These are phyloP conservation scores for Athripsodes cinereus DNA, from an alignment of 2,888 invertebrate genomes.

Conservation along the genomic window DNA sequence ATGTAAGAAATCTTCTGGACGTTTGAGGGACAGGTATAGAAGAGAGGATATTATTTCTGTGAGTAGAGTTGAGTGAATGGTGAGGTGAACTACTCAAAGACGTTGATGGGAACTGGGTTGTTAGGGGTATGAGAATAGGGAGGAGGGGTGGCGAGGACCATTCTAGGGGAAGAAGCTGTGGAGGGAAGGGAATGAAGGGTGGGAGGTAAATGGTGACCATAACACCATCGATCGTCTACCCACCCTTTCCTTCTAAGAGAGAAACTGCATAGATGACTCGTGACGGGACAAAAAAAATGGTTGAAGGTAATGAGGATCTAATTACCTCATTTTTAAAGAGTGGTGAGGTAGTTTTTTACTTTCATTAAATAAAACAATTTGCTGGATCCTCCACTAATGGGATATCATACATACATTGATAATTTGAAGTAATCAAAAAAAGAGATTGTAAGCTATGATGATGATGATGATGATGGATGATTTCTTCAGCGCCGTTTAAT, in stretches of 20 bases:
- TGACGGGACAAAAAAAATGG: neutral
- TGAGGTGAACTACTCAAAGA: neutral
- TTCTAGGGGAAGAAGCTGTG: constrained; percentile 5
- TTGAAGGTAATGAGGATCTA: too few relatives aligned
- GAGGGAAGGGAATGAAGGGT: neutral
- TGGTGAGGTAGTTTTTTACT: too few relatives aligned
- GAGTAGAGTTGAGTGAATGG: constrained; percentile 16
- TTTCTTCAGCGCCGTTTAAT: too few relatives aligned
- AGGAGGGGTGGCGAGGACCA: constrained; percentile 1
- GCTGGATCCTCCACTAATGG: too few relatives aligned
- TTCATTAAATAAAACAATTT: too few relatives aligned
- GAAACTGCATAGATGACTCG: constrained; percentile 9
- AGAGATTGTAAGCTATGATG: too few relatives aligned
- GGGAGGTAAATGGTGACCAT: constrained; percentile 17
- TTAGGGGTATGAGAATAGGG: too few relatives aligned
- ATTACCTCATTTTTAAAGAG: too few relatives aligned
- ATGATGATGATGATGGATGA: too few relatives aligned
- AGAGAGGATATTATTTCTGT: constrained; percentile 1
- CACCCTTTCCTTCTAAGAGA: constrained; percentile 6
- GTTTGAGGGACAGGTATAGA: constrained; percentile 1
- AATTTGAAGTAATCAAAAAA: too few relatives aligned
- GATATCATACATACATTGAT: too few relatives aligned
- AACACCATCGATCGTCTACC: constrained; percentile 20
- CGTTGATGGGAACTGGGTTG: neutral
- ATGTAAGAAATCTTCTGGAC: neutral